Evolutionary conservation across 1,140 invertebrate species (phyloP), one percentile per base, ranked within the genome.

Genomic region (Ceratitis capitata): DNA sequence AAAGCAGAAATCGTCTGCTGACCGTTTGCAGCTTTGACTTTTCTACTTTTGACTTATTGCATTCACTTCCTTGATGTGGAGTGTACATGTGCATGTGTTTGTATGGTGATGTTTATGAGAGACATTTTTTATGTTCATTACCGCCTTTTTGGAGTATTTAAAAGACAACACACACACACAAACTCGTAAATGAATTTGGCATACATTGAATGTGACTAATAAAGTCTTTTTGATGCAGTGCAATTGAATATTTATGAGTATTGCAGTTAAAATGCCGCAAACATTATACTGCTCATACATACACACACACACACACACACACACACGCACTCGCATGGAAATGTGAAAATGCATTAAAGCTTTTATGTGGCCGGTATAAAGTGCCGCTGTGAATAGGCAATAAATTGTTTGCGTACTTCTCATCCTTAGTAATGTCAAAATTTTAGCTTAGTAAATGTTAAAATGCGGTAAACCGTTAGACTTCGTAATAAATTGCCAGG

Each of bases 201-300:
- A 47, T 78, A 6, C 39, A 45, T 47, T 23, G 12, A 78, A 47
- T 26, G 39, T 26, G 39, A 9, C 35, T 45, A 47, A 78, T 47
- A 78, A 78, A 78, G 23, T n/a, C 42, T 47, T 47, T 74, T 32
- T 16, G 2, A 3, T 39, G 32, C 32, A 35, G 32, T 39, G 16
- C 35, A 32, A 69, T 35, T 78, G n/a, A 78, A 78, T 78, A 45
- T 78, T 45, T 78, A 45, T 47, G n/a, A 23, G 42, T 78, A 45
- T 45, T 4, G 35, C n/a, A 39, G 61, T 69, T 47, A 47, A 78
- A 78, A 23, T 47, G 39, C 42, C 7, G 42, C 19, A 47, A 47
- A 47, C n/a, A 2, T 78, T 45, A 6, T n/a, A n/a, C n/a, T n/a
- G n/a, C n/a, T n/a, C n/a, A n/a, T n/a, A n/a, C n/a, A n/a, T 16